Conservation (phyloP, 2,888 invertebrate genomes). For the Acanthosepion pharaonis region DNA sequence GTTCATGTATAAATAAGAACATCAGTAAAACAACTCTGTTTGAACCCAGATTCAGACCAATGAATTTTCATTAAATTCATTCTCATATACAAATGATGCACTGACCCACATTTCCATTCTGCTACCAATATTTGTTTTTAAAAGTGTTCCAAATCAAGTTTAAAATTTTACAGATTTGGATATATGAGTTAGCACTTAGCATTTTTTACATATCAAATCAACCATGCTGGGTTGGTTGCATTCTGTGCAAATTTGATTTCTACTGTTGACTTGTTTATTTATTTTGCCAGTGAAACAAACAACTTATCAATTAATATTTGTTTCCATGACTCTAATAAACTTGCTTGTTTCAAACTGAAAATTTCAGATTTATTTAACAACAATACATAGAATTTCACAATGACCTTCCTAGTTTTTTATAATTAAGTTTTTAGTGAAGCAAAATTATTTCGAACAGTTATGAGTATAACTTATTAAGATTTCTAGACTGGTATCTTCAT, state of each 20-base stretch:
- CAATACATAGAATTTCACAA: neutral
- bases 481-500: neutral
- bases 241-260: neutral
- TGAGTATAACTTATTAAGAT: neutral
- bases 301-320: neutral
- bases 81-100: neutral
- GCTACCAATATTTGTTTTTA: neutral
- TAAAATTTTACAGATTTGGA: neutral
- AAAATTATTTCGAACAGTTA: neutral
- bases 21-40: neutral
- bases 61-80: neutral
- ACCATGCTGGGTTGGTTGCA: neutral
- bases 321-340: neutral
- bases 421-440: too few species aligned
- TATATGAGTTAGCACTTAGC: neutral
- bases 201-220: too few species aligned
- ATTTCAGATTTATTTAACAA: neutral
- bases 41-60: neutral
- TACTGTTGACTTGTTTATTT: neutral
- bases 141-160: neutral
- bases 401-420: neutral
- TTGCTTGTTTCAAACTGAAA: neutral
- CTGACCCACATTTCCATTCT: neutral
- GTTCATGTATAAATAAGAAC: neutral
- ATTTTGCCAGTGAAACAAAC: neutral